These are phyloP conservation scores for Thera britannica DNA, from an alignment of 2,888 invertebrate species.

Conservation along the genomic window DNA sequence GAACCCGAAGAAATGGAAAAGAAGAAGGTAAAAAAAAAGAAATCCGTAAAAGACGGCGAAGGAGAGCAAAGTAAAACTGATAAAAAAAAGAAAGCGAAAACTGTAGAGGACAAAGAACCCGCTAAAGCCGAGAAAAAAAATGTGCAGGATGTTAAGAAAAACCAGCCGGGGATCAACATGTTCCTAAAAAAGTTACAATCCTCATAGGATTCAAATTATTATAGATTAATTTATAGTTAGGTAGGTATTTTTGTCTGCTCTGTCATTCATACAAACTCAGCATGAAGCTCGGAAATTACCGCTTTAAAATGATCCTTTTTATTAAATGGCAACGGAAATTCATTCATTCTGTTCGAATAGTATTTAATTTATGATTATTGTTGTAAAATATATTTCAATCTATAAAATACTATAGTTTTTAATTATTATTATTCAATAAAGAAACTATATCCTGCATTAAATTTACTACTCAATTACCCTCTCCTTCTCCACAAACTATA, in stretches of 20 bases:
- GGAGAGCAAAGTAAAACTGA: slow-evolving; percentile 66
- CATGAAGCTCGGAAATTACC: not conserved
- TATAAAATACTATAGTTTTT: slow-evolving; percentile 13
- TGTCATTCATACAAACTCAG: not conserved
- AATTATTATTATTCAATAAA: slow-evolving; percentile 29
- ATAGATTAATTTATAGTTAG: not conserved
- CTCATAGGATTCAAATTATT: not conserved
- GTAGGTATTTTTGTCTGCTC: not conserved
- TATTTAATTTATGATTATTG: slow-evolving; percentile 4
- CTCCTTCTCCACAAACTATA: too few species aligned
- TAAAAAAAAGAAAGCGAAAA: slow-evolving; percentile 70
- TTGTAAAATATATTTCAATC: slow-evolving; percentile 33
- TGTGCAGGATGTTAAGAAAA: slow-evolving; percentile 65
- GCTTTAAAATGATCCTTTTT: not conserved
- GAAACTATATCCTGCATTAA: slow-evolving; percentile 2
- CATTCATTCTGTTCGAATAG: not conserved
- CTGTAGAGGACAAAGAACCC: slow-evolving; percentile 61
- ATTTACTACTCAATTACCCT: not conserved
- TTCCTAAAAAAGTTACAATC: slow-evolving; percentile 71
- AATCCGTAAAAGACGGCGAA: slow-evolving; percentile 49
- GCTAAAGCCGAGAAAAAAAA: slow-evolving; percentile 63
- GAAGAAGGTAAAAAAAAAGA: slow-evolving; percentile 77
- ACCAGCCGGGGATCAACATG: slow-evolving; percentile 75
- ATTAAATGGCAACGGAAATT: slow-evolving; percentile 4
- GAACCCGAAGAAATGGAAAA: slow-evolving; percentile 71